A percentile compares a stretch with the other conserved stretches of the same genome.
phyloP scores from a whole-genome alignment of 2,113 vertebrate species.

The Pterocles burchelli region DNA sequence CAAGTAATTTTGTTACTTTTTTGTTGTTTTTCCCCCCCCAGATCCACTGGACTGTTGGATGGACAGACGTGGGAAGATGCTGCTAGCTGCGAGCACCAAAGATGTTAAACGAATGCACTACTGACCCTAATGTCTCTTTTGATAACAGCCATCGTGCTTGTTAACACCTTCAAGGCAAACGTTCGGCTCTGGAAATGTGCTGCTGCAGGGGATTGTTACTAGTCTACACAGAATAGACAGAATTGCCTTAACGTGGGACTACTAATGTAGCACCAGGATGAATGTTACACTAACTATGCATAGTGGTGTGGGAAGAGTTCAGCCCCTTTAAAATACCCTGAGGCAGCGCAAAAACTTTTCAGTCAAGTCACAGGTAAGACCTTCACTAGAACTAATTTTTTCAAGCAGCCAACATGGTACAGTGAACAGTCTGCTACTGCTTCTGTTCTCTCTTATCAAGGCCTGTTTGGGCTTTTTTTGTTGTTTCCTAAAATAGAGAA shows the following conservation, averaged over 20 bases:
- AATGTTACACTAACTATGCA: slow-evolving; percentile 61
- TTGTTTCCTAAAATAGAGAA: background rate
- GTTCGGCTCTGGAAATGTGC: background rate
- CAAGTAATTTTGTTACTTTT: background rate
- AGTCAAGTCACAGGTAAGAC: slow-evolving; percentile 21
- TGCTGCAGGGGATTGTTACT: slow-evolving; percentile 43
- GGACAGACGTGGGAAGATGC: slow-evolving; percentile 44
- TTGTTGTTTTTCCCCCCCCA: background rate
- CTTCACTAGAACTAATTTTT: background rate
- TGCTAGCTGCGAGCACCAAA: slow-evolving; percentile 77
- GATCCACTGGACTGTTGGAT: slow-evolving; percentile 23
- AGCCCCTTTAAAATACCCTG: background rate
- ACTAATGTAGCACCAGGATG: slow-evolving; percentile 30
- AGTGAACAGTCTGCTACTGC: background rate
- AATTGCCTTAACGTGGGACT: slow-evolving; percentile 65
- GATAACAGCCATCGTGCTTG: slow-evolving; percentile 65
- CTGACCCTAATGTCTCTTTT: slow-evolving; percentile 66
- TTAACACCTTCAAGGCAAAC: slow-evolving; percentile 42
- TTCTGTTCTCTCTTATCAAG: background rate
- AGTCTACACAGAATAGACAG: slow-evolving; percentile 45
- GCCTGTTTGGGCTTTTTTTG: background rate
- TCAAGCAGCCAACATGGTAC: background rate
- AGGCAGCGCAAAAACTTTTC: background rate
- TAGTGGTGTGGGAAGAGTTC: background rate
- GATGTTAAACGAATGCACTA: slow-evolving; percentile 65